Evolutionary conservation across 30 jellyfish, hydroid and myxozoan genomes (phyloP).

Genomic region (Haliclystus octoradiatus): DNA sequence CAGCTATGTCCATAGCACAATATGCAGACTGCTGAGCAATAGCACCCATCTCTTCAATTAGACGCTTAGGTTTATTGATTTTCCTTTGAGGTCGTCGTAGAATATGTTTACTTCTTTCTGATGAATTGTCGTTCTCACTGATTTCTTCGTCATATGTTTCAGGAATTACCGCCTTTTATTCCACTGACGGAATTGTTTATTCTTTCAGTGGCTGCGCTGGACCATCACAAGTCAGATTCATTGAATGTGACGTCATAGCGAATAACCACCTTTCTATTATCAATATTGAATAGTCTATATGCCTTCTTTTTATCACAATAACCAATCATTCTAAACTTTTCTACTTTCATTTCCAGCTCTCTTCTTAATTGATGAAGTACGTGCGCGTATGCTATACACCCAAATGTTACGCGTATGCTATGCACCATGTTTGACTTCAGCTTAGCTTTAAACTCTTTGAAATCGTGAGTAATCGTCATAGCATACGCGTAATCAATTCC

Average conservation of each 20-base stretch:
- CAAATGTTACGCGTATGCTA: background rate
- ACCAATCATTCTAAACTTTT: constrained; percentile 8
- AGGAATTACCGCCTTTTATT: too few species aligned
- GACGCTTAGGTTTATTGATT: too few species aligned
- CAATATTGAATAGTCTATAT: constrained; percentile 6
- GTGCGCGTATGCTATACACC: constrained; percentile 21
- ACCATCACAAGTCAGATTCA: constrained; percentile 11
- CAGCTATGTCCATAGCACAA: too few species aligned
- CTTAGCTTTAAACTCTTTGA: background rate
- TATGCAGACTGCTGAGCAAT: too few species aligned
- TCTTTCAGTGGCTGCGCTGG: too few species aligned
- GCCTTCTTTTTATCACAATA: constrained; percentile 5
- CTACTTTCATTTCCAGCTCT: constrained; percentile 19
- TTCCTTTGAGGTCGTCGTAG: too few species aligned
- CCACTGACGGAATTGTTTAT: too few species aligned
- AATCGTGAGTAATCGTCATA: background rate
- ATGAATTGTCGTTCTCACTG: too few species aligned
- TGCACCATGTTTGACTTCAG: too few species aligned
- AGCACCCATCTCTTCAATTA: too few species aligned
- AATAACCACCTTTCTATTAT: background rate
- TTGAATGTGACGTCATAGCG: background rate
- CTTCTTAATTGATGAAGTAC: constrained; percentile 4
- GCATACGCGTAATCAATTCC: background rate
- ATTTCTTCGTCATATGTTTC: too few species aligned
- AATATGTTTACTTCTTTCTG: too few species aligned